Base-by-base conservation (phyloP, 2,888 invertebrate species). In the Agelastica alni region DNA sequence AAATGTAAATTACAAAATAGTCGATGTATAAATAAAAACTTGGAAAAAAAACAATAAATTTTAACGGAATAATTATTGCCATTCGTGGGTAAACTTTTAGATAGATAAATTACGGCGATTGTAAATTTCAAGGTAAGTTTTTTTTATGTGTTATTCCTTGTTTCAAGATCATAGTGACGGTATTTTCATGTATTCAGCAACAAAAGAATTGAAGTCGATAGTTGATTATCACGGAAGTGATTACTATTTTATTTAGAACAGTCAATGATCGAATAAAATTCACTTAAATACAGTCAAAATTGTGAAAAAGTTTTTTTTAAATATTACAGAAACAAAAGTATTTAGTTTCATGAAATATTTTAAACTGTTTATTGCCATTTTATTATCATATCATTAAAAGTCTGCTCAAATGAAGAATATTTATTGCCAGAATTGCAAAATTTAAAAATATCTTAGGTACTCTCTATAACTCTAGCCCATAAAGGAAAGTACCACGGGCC, bases 11-110 rank as follows among this genome's bases (percentile, higher is more conserved):
- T 56, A 43, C 39, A 36, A 46, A 51, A 51, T 42, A 46, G 13
- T 39, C 14, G 28, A 13, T 17, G 28, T 17, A 47, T 45, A 51
- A 56, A 39, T 39, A 39, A 56, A 56, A 55, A 42, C 31, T 37
- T 31, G 45, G 37, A 43, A 56, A 56, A 56, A 53, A 51, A 47
- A 42, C 9, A 41, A 46, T 47, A 47, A 51, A 47, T 51, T n/a
- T 56, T 51, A 47, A 56, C 47, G 51, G 51, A 47, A 46, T 56
- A 56, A 51, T 51, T 32, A 44, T 47, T 56, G 36, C 43, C 46
- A 36, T 46, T 46, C 45, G 34, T 56, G 37, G 37, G 42, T 51
- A 48, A 60, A 55, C 49, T 54, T 57, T 54, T 55, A 60, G 54
- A 57, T 59, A 47, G 41, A 54, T 56, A 43, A 56, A 51, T 43